Base-by-base conservation (phyloP, 2,113 vertebrate genomes). In the Lampris megalopsis region DNA sequence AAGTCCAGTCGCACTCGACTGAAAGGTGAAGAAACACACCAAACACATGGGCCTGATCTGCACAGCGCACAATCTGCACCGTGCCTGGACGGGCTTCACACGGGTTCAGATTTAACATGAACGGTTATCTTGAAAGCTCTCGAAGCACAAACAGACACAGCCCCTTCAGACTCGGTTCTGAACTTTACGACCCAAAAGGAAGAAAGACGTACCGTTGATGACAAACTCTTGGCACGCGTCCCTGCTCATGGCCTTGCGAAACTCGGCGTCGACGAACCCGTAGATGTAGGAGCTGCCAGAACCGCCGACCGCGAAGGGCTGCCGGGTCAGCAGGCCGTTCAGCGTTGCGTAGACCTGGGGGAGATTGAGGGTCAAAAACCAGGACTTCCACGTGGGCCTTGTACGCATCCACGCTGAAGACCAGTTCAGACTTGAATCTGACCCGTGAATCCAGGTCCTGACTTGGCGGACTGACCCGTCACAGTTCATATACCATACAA, bases 241-340 rank as follows among this genome's bases (percentile, higher is more conserved):
- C 0, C 81, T 91, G 0, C 1, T 90, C 96, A 97, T 96, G 49
- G 86, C 93, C 5, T 75, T 84, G 2, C 90, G 94, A 77, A 92
- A 97, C 0, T 93, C 94, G 0, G 96, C 94, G 10, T 97, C 96
- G 53, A 97, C 95, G 50, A 95, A 97, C 0, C 96, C 96, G 0
- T 96, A 95, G 61, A 97, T 93, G 43, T 95, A 97, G 0, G 79
- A 88, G 73, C 96, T 97, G 36, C 96, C 96, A 0, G 96, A 97
- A 41, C 96, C 96, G 0, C 96, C 96, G 0, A 96, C 81, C 24
- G 95, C 88, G 72, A 97, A 96, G 0, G 96, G 95, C 0, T 96
- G 96, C 4, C 92, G 92, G 2, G 89, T 92, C 69, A 97, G 86
- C 83, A 96, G 92, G 1, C 96, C 96, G 0, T 86, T 93, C 0